phyloP scores from a whole-genome alignment of 2,113 vertebrate genomes.

The Triplophysa tibetana region DNA sequence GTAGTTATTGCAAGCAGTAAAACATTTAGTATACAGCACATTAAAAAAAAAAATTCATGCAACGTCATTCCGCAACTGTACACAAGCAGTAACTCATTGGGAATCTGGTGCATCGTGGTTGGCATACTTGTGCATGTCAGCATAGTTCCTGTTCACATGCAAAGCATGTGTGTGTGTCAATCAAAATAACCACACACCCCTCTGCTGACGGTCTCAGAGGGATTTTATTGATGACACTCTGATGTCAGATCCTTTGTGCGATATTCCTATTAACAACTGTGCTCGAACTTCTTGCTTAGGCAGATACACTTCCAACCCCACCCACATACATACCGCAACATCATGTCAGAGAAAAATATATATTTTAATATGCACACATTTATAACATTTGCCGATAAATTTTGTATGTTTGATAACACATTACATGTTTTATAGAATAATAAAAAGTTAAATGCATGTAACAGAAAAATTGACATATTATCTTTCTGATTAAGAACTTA shows the following conservation, averaged over 20 bases:
- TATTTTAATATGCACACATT: neutral
- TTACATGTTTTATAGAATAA: too few relatives aligned
- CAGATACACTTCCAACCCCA: neutral
- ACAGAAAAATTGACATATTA: too few relatives aligned
- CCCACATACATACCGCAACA: neutral
- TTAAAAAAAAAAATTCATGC: too few relatives aligned
- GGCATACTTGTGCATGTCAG: slow-evolving; percentile 3
- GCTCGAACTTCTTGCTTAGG: neutral
- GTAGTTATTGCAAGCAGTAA: too few relatives aligned
- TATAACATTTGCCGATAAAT: too few relatives aligned
- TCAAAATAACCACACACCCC: slow-evolving; percentile 24
- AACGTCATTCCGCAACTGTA: too few relatives aligned
- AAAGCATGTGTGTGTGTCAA: slow-evolving; percentile 12
- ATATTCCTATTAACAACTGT: slow-evolving; percentile 4
- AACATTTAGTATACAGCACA: too few relatives aligned
- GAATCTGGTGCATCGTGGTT: too few relatives aligned
- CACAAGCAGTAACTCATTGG: too few relatives aligned
- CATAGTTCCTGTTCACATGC: slow-evolving; percentile 13
- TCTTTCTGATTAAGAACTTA: too few relatives aligned
- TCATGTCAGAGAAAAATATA: slow-evolving; percentile 5
- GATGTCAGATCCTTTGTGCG: slow-evolving; percentile 16
- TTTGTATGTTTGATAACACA: too few relatives aligned
- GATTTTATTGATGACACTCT: slow-evolving; percentile 17
- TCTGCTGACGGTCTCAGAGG: neutral
- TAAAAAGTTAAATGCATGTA: too few relatives aligned